Evolutionary conservation across 2,888 invertebrate genomes (phyloP), one percentile per base, ranked within the genome.

Genomic region (Cephonodes hylas): DNA sequence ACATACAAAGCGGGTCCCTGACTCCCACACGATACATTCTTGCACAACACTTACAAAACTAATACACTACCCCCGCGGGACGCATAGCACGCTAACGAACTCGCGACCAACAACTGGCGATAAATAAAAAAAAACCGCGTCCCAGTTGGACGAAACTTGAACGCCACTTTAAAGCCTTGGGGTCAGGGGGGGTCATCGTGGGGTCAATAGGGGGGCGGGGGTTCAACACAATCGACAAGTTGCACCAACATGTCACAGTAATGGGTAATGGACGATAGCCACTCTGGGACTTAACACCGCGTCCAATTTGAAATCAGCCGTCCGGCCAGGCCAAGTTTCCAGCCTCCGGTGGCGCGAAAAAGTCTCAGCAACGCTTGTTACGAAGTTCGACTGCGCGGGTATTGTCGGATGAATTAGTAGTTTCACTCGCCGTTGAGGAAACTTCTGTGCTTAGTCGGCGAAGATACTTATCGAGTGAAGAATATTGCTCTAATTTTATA

Each of bases 241-340:
- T 53, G 25, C 42, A 38, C 38, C 38, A 8, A 53, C 53, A 15
- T 34, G 60, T 48, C 60, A 53, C 18, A 25, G 25, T 60, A 53
- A 60, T 53, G 48, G 60, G 48, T 42, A 60, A 60, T 60, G 48
- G 53, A 6, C 53, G 60, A 15, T n/a, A 45, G 25, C 6, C 48
- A 31, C 46, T 27, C 20, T n/a, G 31, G 10, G 18, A 25, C 25
- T 60, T 60, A 31, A 53, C 6, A 18, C 18, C 31, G 53, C 10
- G 15, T 27, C 18, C 53, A 53, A 53, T 53, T 53, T 53, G 27
- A 18, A 31, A 38, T n/a, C 53, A n/a, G n/a, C n/a, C n/a, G n/a
- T n/a, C n/a, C n/a, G 53, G 10, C 53, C 53, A 53, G 53, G 53
- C 27, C 15, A 31, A 27, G 27, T n/a, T 25, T 22, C 27, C 18